Evolutionary conservation across 2,888 invertebrate genomes (phyloP), one percentile per base, ranked within the genome.

Genomic region (Tortricodes alternella): DNA sequence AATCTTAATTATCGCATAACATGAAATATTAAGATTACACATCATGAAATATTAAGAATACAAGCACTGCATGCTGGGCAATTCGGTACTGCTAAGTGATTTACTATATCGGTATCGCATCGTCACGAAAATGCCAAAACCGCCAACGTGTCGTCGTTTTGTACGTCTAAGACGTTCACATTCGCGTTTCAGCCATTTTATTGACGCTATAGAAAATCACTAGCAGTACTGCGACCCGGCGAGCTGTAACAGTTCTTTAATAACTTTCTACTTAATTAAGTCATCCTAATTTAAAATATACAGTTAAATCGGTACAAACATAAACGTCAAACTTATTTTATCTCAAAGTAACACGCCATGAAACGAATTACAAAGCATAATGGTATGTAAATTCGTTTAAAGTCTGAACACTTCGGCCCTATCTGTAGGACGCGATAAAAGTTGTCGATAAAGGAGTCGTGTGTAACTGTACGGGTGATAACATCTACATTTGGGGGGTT

Each of bases 371-470:
- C 37, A 27, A 18, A 29, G 29, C 27, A 18, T 44, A 44, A 44
- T 44, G 23, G 44, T 29, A 38, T 37, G 37, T 48, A 53, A 44
- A 46, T 29, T 27, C 58, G 37, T 48, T 27, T 39, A 29, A 37
- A 41, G 32, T 37, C 41, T 21, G 35, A 53, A 53, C 41, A 49
- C 39, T 46, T 43, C 34, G 44, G 52, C 24, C 27, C 35, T 19
- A 29, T 37, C 50, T 24, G 49, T 49, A 48, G 43, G 35, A n/a
- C 21, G 24, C 32, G 56, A 56, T 51, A 46, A 23, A 59, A 39
- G 13, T 44, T 44, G 37, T 48, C 46, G 53, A 58, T 58, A 46
- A 53, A 58, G 53, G 46, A 53, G 41, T 53, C 46, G 50, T 46
- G 50, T 49, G 43, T 56, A 56, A 44, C 56, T 37, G 50, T 50